Conservation (phyloP, 1,140 invertebrate genomes). For the Zaprionus tsacasi region DNA sequence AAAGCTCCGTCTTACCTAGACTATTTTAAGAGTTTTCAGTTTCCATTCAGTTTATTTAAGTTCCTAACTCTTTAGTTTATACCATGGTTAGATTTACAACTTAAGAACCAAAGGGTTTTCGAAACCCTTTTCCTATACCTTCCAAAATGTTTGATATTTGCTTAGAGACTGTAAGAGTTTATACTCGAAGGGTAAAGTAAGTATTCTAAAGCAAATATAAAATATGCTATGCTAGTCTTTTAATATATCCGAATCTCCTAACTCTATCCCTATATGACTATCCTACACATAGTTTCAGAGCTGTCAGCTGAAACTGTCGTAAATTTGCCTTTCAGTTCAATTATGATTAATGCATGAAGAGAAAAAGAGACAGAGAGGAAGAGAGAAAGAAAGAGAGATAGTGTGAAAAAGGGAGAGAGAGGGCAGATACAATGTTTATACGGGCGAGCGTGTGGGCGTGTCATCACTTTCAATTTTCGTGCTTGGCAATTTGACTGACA, state of each 20-base stretch:
- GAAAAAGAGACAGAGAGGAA: not conserved
- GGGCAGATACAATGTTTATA: constrained; percentile 42
- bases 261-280: not conserved
- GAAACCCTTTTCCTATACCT: too few species aligned
- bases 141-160: too few species aligned
- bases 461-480: constrained; percentile 77
- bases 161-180: too few species aligned
- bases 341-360: constrained; percentile 21
- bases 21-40: too few species aligned
- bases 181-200: too few species aligned
- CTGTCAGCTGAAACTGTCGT: constrained; percentile 9
- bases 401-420: not conserved
- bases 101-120: too few species aligned
- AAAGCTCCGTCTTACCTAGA: too few species aligned
- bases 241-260: not conserved
- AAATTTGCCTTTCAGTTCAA: constrained; percentile 26
- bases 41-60: too few species aligned
- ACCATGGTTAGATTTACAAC: too few species aligned
- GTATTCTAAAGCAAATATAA: too few species aligned
- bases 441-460: constrained; percentile 66
- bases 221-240: not conserved
- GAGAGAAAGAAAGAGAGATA: not conserved
- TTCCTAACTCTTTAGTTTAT: too few species aligned
- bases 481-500: constrained; percentile 69
- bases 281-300: not conserved